Percentiles rank a stretch among this genome's conserved stretches.
Evolutionary conservation across 2,888 invertebrate species (phyloP).

Genomic region (Acanthosoma haemorrhoidale): DNA sequence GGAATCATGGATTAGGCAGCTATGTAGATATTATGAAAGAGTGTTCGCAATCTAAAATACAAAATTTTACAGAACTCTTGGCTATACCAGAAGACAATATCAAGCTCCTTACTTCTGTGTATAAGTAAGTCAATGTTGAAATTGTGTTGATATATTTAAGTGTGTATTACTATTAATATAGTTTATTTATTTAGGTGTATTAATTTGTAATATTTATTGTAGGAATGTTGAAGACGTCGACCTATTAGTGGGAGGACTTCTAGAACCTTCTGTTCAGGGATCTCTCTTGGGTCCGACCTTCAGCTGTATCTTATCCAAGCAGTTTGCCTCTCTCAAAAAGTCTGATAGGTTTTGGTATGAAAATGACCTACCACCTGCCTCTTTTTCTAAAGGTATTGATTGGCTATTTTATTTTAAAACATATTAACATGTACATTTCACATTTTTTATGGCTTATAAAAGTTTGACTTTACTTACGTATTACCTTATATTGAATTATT

Average conservation of each 20-base stretch:
- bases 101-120: constrained; percentile 32
- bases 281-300: constrained; percentile 83
- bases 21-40: constrained; percentile 30
- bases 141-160: neutral
- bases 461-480: no score
- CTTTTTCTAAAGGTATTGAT: constrained; percentile 54
- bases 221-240: constrained; percentile 73
- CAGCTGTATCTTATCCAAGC: constrained; percentile 75
- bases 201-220: neutral
- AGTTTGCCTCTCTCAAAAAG: constrained; percentile 74
- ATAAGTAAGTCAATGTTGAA: constrained; percentile 29
- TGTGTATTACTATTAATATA: neutral
- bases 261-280: constrained; percentile 73
- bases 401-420: no score
- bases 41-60: constrained; percentile 23
- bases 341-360: constrained; percentile 95
- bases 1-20: constrained; percentile 16
- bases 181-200: no score
- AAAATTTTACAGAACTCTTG: constrained; percentile 26
- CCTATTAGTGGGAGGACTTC: constrained; percentile 72
- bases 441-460: no score
- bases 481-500: no score
- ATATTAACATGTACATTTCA: no score
- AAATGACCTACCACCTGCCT: constrained; percentile 85
- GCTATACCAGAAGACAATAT: constrained; percentile 29